Evolutionary conservation across 2,888 invertebrate species (phyloP).

Genomic region (Thysanoteuthis rhombus): DNA sequence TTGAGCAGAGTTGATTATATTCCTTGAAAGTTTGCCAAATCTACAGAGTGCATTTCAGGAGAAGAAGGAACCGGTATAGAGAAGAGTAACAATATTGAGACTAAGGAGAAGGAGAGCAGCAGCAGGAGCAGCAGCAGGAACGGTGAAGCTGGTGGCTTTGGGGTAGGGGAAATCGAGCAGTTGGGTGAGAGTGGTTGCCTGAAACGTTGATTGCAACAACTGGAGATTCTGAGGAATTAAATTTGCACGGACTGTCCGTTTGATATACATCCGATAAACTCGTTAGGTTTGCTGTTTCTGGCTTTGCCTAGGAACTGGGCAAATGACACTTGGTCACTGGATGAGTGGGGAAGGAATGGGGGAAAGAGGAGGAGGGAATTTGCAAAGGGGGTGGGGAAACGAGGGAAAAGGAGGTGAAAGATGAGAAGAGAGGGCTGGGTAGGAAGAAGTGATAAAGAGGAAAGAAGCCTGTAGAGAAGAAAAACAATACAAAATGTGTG

Average conservation of each 20-base stretch:
- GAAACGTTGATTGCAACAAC: neutral
- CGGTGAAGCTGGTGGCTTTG: neutral
- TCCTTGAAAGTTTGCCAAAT: neutral
- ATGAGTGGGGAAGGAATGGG: neutral
- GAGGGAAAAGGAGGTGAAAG: too few relatives aligned
- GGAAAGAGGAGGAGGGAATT: neutral
- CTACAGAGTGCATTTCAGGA: neutral
- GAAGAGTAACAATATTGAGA: neutral
- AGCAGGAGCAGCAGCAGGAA: neutral
- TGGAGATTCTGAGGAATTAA: neutral
- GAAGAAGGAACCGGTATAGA: neutral
- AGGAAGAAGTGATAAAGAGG: neutral
- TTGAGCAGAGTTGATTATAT: neutral
- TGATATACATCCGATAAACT: conserved; percentile 12
- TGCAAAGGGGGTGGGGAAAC: neutral
- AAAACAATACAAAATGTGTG: too few relatives aligned
- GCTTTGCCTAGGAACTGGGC: neutral
- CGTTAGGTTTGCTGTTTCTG: neutral
- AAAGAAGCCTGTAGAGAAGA: neutral
- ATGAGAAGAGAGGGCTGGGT: too few relatives aligned
- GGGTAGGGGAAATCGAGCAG: neutral
- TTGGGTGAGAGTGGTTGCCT: neutral
- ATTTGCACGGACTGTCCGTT: neutral
- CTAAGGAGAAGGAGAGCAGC: neutral
- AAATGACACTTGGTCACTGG: neutral